These are phyloP conservation scores for Atlantisia rogersi DNA, from an alignment of 2,113 vertebrate species.

Conservation along the genomic window DNA sequence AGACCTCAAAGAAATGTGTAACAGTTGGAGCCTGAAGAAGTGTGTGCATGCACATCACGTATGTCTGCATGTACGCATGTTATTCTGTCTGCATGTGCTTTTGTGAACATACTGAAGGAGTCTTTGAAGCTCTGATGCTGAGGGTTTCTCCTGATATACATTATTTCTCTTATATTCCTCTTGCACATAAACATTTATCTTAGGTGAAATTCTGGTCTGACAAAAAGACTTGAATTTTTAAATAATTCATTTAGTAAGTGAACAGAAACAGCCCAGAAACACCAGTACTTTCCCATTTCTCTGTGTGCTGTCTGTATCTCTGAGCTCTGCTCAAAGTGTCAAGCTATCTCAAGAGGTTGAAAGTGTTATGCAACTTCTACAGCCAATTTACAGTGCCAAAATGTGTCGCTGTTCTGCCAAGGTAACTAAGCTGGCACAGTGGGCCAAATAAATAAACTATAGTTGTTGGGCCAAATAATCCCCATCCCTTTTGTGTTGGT, in stretches of 20 bases:
- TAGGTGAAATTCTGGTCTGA: not conserved
- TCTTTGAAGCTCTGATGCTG: not conserved
- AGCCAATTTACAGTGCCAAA: not conserved
- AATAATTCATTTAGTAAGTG: not conserved
- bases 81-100: not conserved
- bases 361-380: not conserved
- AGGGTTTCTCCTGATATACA: not conserved
- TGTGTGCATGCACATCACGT: fast-evolving
- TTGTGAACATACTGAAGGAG: not conserved
- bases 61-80: fast-evolving
- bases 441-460: not conserved
- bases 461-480: not conserved
- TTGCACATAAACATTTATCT: not conserved
- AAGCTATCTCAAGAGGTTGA: not conserved
- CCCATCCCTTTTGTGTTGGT: not conserved
- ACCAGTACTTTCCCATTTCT: not conserved
- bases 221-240: not conserved
- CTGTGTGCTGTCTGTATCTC: not conserved
- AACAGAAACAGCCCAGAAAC: not conserved
- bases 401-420: not conserved
- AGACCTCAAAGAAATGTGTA: not conserved
- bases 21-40: not conserved
- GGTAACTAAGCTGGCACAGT: not conserved
- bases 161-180: not conserved
- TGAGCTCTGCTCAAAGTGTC: not conserved